Base-by-base conservation (phyloP, 2,113 vertebrate genomes). In the Lampris incognitus region DNA sequence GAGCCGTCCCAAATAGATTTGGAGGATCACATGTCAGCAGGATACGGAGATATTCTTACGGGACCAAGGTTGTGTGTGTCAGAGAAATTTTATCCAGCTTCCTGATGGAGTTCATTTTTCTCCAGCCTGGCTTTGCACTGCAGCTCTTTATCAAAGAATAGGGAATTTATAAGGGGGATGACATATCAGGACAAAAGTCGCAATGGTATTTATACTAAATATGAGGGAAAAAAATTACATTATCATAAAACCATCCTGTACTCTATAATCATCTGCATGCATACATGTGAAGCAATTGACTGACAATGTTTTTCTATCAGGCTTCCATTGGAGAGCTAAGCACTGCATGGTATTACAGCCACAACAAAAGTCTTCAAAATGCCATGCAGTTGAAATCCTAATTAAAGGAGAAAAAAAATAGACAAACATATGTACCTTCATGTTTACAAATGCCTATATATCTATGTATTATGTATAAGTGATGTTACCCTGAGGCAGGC, bases 21-120 rank as follows among this genome's bases (percentile, higher is more conserved):
- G 74, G 87, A 90, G 89, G 92, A 92, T 95, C 93, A 84, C 91
- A 89, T 95, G 91, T 94, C 93, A 86, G 86, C 93, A 93, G 92
- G 91, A 94, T 92, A 91, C 90, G 85, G 88, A 89, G 90, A 94
- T 94, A 91, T 90, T 92, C 91, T 94, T 89, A 90, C 92, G 86
- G 86, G 84, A 91, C 85, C 83, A 93, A 93, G 88, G 92, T 92
- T 93, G 91, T 88, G 88, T 90, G 91, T 89, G 93, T 93, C 93
- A 92, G 91, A 92, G 94, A 94, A 94, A 95, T 91, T 82, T 82
- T 92, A 94, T 93, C 90, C 92, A 92, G 89, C 93, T 85, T 93
- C 90, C 92, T 92, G 92, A 91, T 85, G 83, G 89, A 90, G 92
- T 93, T 94, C 90, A 86, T 92, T 92, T 92, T 92, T 94, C 92